Base-by-base conservation (phyloP, 2,113 vertebrate species). In the Paraplagusia blochii region DNA sequence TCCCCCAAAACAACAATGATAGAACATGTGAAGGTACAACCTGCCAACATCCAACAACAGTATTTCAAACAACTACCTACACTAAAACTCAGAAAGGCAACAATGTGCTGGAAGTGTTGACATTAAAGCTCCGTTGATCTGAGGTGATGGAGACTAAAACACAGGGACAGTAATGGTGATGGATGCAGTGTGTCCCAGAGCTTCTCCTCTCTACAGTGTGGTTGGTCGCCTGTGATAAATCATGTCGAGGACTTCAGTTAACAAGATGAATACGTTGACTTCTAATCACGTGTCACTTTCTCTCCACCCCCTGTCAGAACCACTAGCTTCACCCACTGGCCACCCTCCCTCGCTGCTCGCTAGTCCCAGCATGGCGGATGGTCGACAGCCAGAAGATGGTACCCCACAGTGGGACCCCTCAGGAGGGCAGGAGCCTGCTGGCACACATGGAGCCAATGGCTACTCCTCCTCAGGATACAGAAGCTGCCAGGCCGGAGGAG, bases 301-400 rank as follows among this genome's bases (percentile, higher is more conserved):
- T 63, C 50, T 44, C 38, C 42, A 56, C 18, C 46, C 38, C 38
- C 38, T 17, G 11, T 36, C 50, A 78, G 69, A 72, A 77, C 58
- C 51, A 70, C 53, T 75, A 52, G 72, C 50, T 35, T 36, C 48
- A 36, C 14, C 60, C 66, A 40, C 58, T 34, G 33, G 34, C 62
- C 47, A 38, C 38, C 50, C 62, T 74, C 77, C 69, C 58, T 76
- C 69, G 74, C 77, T 79, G 76, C 67, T 71, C 71, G 73, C 74
- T 63, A 53, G 72, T 66, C 62, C 76, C 74, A 81, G 76, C 80
- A 99, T 99, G 97, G 94, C 97, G 10, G 97, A 99, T 75, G 91
- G 94, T 78, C 93, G 91, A 85, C 93, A 96, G 74, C 94, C 96
- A 1, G 96, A 97, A 80, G 91, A 94, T 34, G 91, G 93, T 76